Evolutionary conservation across 2,888 invertebrate species (phyloP).

Genomic region (Stenolophus ochropezus): DNA sequence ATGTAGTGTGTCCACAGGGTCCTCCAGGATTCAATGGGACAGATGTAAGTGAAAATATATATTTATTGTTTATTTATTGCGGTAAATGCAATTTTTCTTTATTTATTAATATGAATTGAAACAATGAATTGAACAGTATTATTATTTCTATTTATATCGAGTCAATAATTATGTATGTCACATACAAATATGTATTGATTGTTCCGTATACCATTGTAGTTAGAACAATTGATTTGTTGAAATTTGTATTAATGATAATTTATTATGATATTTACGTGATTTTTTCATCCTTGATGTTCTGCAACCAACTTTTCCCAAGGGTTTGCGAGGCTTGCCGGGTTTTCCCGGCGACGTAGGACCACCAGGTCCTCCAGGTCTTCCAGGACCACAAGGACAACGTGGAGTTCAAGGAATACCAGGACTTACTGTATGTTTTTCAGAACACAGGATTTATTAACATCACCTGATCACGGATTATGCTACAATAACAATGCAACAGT

Average conservation of each 20-base stretch:
- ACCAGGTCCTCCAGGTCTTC: slow-evolving; percentile 74
- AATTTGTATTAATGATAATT: neutral
- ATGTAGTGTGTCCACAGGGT: slow-evolving; percentile 78
- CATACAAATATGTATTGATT: neutral
- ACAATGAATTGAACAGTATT: neutral
- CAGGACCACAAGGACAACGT: slow-evolving; percentile 72
- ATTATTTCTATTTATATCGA: neutral
- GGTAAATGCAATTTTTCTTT: too few species aligned
- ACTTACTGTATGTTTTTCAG: slow-evolving; percentile 69
- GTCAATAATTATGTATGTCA: neutral
- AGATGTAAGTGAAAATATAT: slow-evolving; percentile 70
- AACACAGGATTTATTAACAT: neutral
- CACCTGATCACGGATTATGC: neutral
- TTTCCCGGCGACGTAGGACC: slow-evolving; percentile 68
- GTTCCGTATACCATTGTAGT: neutral
- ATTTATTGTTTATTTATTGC: neutral
- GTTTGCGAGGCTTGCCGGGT: slow-evolving; percentile 67
- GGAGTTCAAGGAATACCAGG: slow-evolving; percentile 74
- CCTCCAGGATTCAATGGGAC: slow-evolving; percentile 78
- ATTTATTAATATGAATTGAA: neutral
- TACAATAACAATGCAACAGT: slow-evolving; percentile 16
- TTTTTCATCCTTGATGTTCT: neutral
- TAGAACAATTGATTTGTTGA: neutral
- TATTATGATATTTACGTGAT: neutral
- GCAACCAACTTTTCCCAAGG: slow-evolving; percentile 20